Base-by-base conservation (phyloP, 2,113 vertebrate species). In the Psammodynastes pulverulentus region DNA sequence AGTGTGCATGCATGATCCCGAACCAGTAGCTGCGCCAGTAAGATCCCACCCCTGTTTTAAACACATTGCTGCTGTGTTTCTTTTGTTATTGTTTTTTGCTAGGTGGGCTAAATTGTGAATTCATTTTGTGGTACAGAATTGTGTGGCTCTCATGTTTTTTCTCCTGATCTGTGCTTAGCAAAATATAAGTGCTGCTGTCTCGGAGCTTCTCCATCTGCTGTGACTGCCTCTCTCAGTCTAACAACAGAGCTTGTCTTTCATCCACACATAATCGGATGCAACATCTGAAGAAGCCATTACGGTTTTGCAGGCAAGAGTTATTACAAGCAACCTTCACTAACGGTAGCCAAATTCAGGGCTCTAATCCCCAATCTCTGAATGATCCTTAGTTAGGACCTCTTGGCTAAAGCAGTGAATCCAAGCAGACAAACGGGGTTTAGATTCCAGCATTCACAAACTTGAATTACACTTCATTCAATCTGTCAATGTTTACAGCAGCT, bases 401-500 rank as follows among this genome's bases (percentile, higher is more conserved):
- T 58, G 86, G 17, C 39, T 56, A 29, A 43, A 15, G 10, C 13
- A 56, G 23, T 46, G 53, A n/a, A n/a, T 17, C n/a, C 79, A 72
- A 45, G 51, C 45, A 54, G 15, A 72, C 13, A 52, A 49, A 67
- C n/a, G 54, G 29, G 39, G 46, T 84, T 89, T 84, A 56, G 19
- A 53, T 48, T 89, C 84, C 67, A 56, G 79, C 90, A 92, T 94
- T 89, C 34, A 72, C 89, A n/a, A 34, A 48, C 54, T 93, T 93
- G 85, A 87, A 45, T 91, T 95, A 87, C 9, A 89, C 5, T 86
- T 92, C 43, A 17, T 2, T 93, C 1, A 91, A 24, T 84, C 43
- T 89, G 17, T 58, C 29, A 62, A 2, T 93, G 90, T 89, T 12
- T 88, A 86, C 72, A 92, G 88, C 62, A 90, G 4, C 90, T 91